These are phyloP conservation scores for Pangasius krempfi DNA, from an alignment of 2,797 vertebrate genomes.

Conservation along the genomic window DNA sequence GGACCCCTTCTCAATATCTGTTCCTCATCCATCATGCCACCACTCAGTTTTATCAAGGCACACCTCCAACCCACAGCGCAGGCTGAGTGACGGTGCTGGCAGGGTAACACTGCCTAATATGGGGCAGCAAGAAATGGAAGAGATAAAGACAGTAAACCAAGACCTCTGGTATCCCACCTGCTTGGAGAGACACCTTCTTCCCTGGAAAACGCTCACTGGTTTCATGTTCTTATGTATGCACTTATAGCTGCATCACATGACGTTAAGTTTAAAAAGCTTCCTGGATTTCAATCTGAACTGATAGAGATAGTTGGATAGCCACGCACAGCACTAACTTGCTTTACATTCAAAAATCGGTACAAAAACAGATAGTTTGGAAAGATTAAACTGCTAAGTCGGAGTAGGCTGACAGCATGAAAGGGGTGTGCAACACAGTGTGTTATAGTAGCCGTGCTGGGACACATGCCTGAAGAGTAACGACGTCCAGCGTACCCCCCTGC, in stretches of 20 bases:
- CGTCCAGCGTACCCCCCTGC: neutral
- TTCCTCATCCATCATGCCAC: constrained; percentile 58
- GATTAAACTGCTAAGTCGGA: too few species aligned
- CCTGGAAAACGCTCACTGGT: constrained; percentile 17
- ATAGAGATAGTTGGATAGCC: neutral
- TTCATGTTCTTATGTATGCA: constrained; percentile 5
- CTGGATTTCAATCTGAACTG: neutral
- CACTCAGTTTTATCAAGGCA: constrained; percentile 60
- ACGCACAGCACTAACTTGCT: neutral
- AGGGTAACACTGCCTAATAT: constrained; percentile 68
- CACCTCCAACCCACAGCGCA: constrained; percentile 49
- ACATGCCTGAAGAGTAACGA: neutral
- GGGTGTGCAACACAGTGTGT: neutral
- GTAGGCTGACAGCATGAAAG: neutral
- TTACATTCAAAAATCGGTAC: neutral
- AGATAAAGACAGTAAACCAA: neutral
- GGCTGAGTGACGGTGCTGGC: constrained; percentile 45
- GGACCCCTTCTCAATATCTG: constrained; percentile 46
- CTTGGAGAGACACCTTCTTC: constrained; percentile 42
- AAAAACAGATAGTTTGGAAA: neutral
- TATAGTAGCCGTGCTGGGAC: neutral
- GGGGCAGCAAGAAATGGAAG: constrained; percentile 57
- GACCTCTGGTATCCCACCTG: constrained; percentile 54
- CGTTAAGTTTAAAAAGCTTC: neutral
- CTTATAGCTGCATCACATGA: too few species aligned